A percentile compares a stretch with the other conserved stretches of the same genome.
Evolutionary conservation across 1,140 invertebrate genomes (phyloP).

Genomic region (Hydropsyche tenuis): DNA sequence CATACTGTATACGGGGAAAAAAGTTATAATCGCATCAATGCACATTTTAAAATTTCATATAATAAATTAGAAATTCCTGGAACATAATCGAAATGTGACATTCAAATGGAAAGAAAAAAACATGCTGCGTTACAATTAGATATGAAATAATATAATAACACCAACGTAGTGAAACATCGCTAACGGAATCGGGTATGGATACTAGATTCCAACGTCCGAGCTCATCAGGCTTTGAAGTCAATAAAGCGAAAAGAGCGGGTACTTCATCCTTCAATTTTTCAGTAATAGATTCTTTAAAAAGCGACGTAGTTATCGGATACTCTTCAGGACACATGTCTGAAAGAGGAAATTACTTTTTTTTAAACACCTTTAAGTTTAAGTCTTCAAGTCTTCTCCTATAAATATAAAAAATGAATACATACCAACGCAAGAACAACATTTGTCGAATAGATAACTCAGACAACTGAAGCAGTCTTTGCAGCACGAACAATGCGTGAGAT

Average conservation of each 20-base stretch:
- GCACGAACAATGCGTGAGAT: conserved; percentile 88
- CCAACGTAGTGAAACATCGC: conserved; percentile 34
- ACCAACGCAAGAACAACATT: conserved; percentile 97
- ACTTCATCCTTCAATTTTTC: conserved; percentile 86
- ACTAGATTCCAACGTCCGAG: conserved; percentile 78
- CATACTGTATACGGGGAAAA: too few relatives aligned
- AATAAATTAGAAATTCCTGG: neutral
- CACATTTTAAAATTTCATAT: too few relatives aligned
- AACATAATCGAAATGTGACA: neutral
- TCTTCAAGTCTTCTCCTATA: neutral
- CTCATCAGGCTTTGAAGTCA: conserved; percentile 80
- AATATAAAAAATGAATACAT: conserved; percentile 55
- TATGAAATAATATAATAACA: conserved; percentile 23
- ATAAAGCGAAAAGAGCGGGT: conserved; percentile 80
- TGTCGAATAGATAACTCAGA: conserved; percentile 84
- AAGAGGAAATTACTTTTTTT: conserved; percentile 45
- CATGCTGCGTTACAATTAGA: neutral
- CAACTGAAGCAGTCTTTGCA: conserved; percentile 93
- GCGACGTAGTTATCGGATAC: neutral
- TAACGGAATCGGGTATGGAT: conserved; percentile 75
- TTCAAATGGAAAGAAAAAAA: neutral
- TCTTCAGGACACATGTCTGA: conserved; percentile 86
- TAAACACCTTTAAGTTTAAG: neutral
- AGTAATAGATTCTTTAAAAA: conserved; percentile 81
- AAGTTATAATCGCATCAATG: too few relatives aligned